A percentile compares a stretch with the other conserved stretches of the same genome.
Conservation (phyloP, 2,888 invertebrate species). For the Brachypterus glaber region DNA sequence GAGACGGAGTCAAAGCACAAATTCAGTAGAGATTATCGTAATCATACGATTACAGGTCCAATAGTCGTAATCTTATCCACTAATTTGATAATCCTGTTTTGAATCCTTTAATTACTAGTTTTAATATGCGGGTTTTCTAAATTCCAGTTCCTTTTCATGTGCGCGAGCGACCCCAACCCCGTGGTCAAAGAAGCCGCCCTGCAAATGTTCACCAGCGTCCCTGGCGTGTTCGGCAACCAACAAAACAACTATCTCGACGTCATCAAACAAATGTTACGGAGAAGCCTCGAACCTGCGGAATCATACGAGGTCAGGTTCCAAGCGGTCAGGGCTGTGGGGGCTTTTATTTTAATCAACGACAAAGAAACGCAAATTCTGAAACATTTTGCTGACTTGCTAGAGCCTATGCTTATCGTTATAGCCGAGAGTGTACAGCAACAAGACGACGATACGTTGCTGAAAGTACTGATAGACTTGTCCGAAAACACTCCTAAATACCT, state of each 20-base stretch:
- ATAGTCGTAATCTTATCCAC: no score
- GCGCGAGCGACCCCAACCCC: conserved; percentile 74
- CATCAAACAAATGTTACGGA: conserved; percentile 90
- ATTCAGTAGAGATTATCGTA: no score
- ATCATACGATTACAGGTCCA: no score
- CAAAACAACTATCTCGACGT: conserved; percentile 83
- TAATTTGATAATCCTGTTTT: no score
- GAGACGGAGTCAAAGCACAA: no score
- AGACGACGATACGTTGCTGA: conserved; percentile 84
- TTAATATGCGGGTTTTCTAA: no score
- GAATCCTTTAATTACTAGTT: no score
- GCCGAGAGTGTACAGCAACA: conserved; percentile 74
- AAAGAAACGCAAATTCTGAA: conserved; percentile 85
- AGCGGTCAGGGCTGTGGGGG: conserved; percentile 73
- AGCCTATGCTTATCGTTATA: conserved; percentile 65
- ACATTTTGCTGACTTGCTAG: conserved; percentile 78
- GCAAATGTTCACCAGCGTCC: conserved; percentile 89
- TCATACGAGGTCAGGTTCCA: conserved; percentile 69
- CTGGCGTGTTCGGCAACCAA: conserved; percentile 94
- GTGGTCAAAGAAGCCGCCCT: conserved; percentile 88
- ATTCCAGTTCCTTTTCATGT: conserved; percentile 76
- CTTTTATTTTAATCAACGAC: conserved; percentile 87
- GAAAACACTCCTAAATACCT: conserved; percentile 90
- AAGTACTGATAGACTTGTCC: conserved; percentile 88
- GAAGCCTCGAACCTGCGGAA: conserved; percentile 59